Conservation (phyloP, 2,113 vertebrate genomes). For the Crotophaga sulcirostris region DNA sequence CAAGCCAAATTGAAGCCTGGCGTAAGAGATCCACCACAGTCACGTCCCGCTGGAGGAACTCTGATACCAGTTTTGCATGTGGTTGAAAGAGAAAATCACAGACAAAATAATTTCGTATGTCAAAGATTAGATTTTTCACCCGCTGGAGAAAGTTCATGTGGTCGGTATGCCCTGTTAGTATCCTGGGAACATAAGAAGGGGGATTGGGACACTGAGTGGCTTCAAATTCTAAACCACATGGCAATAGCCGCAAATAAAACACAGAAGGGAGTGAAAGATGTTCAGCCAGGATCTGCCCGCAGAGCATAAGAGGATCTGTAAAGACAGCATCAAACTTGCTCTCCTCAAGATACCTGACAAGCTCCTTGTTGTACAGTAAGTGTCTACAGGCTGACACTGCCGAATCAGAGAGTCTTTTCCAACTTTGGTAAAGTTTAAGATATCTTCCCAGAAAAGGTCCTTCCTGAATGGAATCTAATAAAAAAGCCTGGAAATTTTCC, state of each 20-base stretch:
- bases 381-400: too few species aligned
- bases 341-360: slow-evolving; percentile 73
- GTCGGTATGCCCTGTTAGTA: slow-evolving; percentile 40
- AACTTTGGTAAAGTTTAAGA: too few species aligned
- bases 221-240: slow-evolving; percentile 75
- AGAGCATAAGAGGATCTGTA: slow-evolving; percentile 85
- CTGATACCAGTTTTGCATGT: slow-evolving; percentile 71
- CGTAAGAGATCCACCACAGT: slow-evolving; percentile 75
- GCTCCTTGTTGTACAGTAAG: slow-evolving; percentile 72
- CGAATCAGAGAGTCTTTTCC: too few species aligned
- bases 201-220: slow-evolving; percentile 82
- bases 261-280: slow-evolving; percentile 78
- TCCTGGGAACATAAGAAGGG: slow-evolving; percentile 76
- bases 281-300: slow-evolving; percentile 80
- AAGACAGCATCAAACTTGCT: slow-evolving; percentile 76
- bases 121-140: slow-evolving; percentile 73
- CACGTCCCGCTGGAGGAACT: slow-evolving; percentile 67
- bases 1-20: slow-evolving; percentile 83
- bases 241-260: slow-evolving; percentile 75
- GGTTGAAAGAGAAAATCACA: slow-evolving; percentile 71
- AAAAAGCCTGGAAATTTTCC: background rate
- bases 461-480: background rate
- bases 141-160: slow-evolving; percentile 82
- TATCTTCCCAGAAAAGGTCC: slow-evolving; percentile 58
- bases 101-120: slow-evolving; percentile 16